Percentiles rank a stretch among this genome's conserved stretches.
Conservation (phyloP, 1,140 invertebrate genomes). For the Heliconius hermathena region DNA sequence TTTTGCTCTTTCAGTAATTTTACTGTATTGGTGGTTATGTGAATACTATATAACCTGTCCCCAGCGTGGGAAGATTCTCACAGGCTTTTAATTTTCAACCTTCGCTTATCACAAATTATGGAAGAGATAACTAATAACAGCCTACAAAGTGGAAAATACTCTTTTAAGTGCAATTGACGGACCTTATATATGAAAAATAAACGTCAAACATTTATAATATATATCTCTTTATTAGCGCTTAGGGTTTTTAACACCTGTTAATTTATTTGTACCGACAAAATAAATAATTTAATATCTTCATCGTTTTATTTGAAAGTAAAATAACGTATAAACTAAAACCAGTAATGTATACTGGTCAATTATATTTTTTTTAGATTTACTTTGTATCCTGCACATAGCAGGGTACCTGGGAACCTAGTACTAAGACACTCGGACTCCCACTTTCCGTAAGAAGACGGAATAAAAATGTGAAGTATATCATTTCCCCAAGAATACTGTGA, state of each 20-base stretch:
- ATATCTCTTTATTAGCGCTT: slow-evolving; percentile 21
- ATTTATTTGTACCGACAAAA: not conserved
- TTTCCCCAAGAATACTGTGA: too few species aligned
- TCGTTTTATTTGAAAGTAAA: not conserved
- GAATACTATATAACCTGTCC: slow-evolving; percentile 57
- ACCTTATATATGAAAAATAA: slow-evolving; percentile 19
- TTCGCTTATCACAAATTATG: slow-evolving; percentile 57
- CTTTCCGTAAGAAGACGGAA: too few species aligned
- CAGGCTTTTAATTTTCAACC: slow-evolving; percentile 77
- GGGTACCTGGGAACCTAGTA: too few species aligned
- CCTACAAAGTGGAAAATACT: slow-evolving; percentile 47
- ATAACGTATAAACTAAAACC: not conserved
- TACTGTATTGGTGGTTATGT: slow-evolving; percentile 20
- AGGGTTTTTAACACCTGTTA: too few species aligned
- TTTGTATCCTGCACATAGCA: too few species aligned
- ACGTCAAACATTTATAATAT: too few species aligned
- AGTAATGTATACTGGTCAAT: not conserved
- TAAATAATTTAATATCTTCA: not conserved
- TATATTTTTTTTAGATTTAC: too few species aligned
- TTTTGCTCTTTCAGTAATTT: slow-evolving; percentile 8
- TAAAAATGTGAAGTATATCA: too few species aligned
- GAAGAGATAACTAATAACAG: slow-evolving; percentile 61
- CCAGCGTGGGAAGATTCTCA: slow-evolving; percentile 65
- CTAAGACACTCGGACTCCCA: too few species aligned
- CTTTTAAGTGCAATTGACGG: slow-evolving; percentile 44